These are phyloP conservation scores for Promerops cafer DNA, from an alignment of 2,113 vertebrate species.

Conservation along the genomic window DNA sequence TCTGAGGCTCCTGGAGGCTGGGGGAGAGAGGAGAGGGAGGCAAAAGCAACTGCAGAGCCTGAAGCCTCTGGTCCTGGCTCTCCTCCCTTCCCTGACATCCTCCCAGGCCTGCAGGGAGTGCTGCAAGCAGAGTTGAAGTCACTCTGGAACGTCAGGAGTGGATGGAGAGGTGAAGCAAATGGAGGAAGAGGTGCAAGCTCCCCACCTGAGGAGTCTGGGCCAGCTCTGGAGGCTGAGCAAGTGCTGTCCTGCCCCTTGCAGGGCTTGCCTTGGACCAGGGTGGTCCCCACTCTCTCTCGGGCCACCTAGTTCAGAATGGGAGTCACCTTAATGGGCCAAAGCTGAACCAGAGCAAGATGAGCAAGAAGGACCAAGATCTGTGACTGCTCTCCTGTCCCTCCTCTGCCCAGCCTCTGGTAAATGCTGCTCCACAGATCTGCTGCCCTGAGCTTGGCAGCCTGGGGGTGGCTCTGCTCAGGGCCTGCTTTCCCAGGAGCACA, in stretches of 20 bases:
- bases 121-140: neutral
- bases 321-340: neutral
- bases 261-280: neutral
- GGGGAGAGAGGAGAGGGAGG: neutral
- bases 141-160: neutral
- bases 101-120: neutral
- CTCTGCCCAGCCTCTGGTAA: neutral
- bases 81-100: neutral
- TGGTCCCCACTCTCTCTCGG: neutral
- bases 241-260: neutral
- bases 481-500: neutral
- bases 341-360: neutral
- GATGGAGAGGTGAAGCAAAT: neutral
- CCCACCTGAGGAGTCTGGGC: neutral
- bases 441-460: neutral
- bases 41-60: neutral
- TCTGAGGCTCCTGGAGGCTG: neutral
- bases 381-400: neutral
- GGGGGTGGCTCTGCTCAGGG: neutral
- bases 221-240: neutral
- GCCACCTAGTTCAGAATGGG: neutral
- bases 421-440: neutral
- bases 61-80: neutral
- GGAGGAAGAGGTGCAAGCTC: neutral
- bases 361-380: neutral